phyloP scores from a whole-genome alignment of 2,113 vertebrate species.

The Anolis sagrei region DNA sequence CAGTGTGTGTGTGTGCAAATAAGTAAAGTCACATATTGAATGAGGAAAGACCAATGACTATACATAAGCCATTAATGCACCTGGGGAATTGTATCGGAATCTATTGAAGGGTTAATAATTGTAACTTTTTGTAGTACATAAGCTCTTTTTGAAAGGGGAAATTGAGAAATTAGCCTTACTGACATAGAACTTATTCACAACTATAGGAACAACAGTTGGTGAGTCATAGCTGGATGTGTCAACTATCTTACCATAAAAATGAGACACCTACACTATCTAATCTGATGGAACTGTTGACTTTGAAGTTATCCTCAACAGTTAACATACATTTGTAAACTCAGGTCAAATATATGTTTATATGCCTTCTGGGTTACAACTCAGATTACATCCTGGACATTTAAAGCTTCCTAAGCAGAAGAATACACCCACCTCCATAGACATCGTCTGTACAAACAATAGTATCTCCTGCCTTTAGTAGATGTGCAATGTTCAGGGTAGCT shows the following conservation, averaged over 20 bases:
- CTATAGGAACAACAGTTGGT: neutral
- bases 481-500: constrained; percentile 86
- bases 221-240: neutral
- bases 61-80: neutral
- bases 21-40: neutral
- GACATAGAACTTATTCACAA: neutral
- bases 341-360: neutral
- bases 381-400: neutral
- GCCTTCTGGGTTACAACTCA: neutral
- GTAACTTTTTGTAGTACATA: neutral
- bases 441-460: constrained; percentile 89
- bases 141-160: neutral
- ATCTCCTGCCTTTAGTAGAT: constrained; percentile 89
- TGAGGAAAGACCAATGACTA: neutral
- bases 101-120: neutral
- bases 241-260: neutral
- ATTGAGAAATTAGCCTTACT: neutral
- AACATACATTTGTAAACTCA: neutral
- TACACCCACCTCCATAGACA: constrained; percentile 89
- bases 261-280: neutral
- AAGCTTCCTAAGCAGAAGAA: neutral
- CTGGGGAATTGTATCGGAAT: neutral
- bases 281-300: neutral
- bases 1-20: neutral
- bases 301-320: neutral